Evolutionary conservation across 2,113 vertebrate species (phyloP).

Genomic region (Seriola dumerili): DNA sequence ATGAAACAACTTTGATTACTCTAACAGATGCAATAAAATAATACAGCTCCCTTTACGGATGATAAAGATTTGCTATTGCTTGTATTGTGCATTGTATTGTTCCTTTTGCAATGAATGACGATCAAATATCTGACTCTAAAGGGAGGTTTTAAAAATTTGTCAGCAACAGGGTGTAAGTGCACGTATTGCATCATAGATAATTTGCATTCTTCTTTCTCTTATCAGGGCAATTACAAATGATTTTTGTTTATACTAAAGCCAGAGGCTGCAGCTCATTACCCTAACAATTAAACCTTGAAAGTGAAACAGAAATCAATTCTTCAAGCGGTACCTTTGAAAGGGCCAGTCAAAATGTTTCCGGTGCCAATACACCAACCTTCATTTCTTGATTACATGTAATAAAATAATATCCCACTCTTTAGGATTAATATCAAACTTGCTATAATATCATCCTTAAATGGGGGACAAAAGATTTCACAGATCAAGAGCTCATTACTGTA

Average conservation of each 20-base stretch:
- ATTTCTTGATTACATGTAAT: not conserved
- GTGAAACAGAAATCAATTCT: not conserved
- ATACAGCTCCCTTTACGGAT: not conserved
- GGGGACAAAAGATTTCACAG: not conserved
- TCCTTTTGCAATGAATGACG: not conserved
- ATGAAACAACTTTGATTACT: constrained; percentile 66
- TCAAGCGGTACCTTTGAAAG: not conserved
- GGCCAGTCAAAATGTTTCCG: constrained; percentile 13
- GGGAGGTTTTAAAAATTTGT: not conserved
- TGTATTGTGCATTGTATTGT: constrained; percentile 17
- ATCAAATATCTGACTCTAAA: not conserved
- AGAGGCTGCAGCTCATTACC: not conserved
- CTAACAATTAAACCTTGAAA: not conserved
- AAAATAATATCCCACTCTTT: not conserved
- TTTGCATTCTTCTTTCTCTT: not conserved
- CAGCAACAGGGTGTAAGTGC: constrained; percentile 17
- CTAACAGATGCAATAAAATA: constrained; percentile 60
- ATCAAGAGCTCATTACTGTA: not conserved
- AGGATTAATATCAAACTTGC: not conserved
- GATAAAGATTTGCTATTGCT: constrained; percentile 7
- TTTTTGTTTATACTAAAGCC: not conserved
- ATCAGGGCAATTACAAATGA: not conserved
- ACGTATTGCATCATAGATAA: not conserved
- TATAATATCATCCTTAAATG: constrained; percentile 5
- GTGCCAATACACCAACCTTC: not conserved